Evolutionary conservation across 2,888 invertebrate genomes (phyloP), one percentile per base, ranked within the genome.

Genomic region (Carterocephalus palaemon): DNA sequence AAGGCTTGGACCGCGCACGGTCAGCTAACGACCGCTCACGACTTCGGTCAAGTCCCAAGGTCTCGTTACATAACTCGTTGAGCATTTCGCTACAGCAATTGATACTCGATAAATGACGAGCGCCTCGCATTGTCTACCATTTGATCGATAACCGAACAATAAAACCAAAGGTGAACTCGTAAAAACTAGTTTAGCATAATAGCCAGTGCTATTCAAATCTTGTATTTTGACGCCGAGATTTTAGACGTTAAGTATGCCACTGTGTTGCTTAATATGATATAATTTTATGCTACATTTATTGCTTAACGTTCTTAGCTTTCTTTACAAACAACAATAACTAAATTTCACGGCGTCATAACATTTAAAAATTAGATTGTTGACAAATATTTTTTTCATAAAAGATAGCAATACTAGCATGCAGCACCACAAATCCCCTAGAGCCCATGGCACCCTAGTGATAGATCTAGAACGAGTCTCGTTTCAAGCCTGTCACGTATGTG

Each of bases 41-140:
- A 84, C 75, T 80, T 75, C 77, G 85, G 84, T 85, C 85, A 84
- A 82, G 79, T 70, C 56, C 59, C 84, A 85, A 85, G 84, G 85
- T 79, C 75, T 58, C 52, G 57, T 84, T 83, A 83, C 77, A 83
- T 84, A 85, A 85, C 64, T 60, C 57, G 32, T 63, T 59, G 63
- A 75, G 64, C 72, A 75, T 72, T 75, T 70, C 67, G 59, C 62
- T 56, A 65, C 60, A 62, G 56, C 67, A 68, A 78, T 75, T 72
- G 74, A 74, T 73, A 66, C 53, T 59, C 37, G 38, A 51, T 38
- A 47, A 47, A 31, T 53, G 57, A 64, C 53, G 52, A 62, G 45
- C 48, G 48, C 51, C n/a, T 45, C 38, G 36, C 48, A 59, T 62
- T 62, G 58, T 64, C 46, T 22, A 26, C 39, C 31, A 59, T 50